These are phyloP conservation scores for Tetragonula carbonaria DNA, from an alignment of 2,888 invertebrate species.

Conservation along the genomic window DNA sequence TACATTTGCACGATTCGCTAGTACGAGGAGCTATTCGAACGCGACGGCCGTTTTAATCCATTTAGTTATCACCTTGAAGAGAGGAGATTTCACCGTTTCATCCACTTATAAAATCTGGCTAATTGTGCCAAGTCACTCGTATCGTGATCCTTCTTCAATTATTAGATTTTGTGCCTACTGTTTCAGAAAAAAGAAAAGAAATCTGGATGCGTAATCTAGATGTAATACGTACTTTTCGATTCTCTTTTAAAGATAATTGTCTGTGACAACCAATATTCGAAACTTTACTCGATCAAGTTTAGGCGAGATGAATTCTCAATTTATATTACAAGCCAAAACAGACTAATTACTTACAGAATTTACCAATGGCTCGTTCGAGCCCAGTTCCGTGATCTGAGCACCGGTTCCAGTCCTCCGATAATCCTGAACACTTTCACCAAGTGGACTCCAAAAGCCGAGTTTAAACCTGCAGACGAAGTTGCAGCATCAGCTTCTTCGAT, in stretches of 20 bases:
- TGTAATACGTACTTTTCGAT: background rate
- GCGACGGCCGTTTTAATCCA: conserved; percentile 65
- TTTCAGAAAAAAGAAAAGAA: background rate
- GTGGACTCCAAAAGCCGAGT: conserved; percentile 24
- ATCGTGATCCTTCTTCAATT: conserved; percentile 51
- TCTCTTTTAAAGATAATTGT: background rate
- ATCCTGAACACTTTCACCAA: conserved; percentile 63
- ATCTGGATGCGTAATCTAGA: background rate
- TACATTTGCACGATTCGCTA: background rate
- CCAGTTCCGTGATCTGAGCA: conserved; percentile 31
- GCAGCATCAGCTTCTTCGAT: conserved; percentile 14
- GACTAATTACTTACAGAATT: conserved; percentile 51
- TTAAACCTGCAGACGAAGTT: conserved; percentile 19
- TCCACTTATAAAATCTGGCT: conserved; percentile 78
- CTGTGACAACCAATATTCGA: background rate
- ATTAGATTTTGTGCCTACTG: background rate
- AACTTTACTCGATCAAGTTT: no score
- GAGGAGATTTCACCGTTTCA: conserved; percentile 52
- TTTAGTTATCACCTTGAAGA: conserved; percentile 44
- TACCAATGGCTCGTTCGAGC: conserved; percentile 5
- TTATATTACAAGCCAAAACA: background rate
- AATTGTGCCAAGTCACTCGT: conserved; percentile 77
- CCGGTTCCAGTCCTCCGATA: conserved; percentile 20
- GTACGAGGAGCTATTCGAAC: conserved; percentile 26
- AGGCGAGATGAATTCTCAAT: background rate